phyloP scores from a whole-genome alignment of 23 tunicate species.

The Styela plicata region DNA sequence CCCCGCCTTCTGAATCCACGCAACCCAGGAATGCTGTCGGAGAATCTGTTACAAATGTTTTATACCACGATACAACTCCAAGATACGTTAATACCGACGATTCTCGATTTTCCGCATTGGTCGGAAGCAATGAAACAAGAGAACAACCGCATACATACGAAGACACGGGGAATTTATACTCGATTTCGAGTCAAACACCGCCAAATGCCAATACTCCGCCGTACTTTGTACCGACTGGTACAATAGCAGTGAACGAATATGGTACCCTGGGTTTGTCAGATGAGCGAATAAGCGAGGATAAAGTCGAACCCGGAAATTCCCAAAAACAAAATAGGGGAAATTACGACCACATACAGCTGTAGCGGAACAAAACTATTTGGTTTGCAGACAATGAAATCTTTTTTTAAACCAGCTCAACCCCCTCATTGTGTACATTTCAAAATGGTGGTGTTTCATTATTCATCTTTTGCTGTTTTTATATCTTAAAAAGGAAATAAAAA shows the following conservation, averaged over 20 bases:
- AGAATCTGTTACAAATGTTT: background rate
- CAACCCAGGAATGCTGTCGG: background rate
- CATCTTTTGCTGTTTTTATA: too few relatives aligned
- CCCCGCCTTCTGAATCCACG: background rate
- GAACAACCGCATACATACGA: constrained; percentile 1
- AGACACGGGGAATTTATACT: background rate
- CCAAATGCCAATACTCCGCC: background rate
- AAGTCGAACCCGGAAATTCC: background rate
- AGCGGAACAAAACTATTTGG: too few relatives aligned
- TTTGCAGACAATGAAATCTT: too few relatives aligned
- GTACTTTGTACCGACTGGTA: background rate
- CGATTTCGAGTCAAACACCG: background rate
- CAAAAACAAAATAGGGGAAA: background rate
- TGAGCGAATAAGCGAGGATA: background rate
- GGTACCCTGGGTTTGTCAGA: background rate
- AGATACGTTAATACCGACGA: background rate
- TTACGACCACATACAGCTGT: constrained; percentile 2
- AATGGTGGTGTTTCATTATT: too few relatives aligned
- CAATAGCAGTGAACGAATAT: background rate
- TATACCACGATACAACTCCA: constrained; percentile 5
- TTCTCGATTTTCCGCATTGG: background rate
- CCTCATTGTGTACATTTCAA: too few relatives aligned
- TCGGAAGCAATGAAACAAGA: background rate
- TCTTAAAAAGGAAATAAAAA: too few relatives aligned
- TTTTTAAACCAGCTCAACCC: too few relatives aligned